Evolutionary conservation across 2,797 vertebrate genomes (phyloP).

Genomic region (Echeneis naucrates): DNA sequence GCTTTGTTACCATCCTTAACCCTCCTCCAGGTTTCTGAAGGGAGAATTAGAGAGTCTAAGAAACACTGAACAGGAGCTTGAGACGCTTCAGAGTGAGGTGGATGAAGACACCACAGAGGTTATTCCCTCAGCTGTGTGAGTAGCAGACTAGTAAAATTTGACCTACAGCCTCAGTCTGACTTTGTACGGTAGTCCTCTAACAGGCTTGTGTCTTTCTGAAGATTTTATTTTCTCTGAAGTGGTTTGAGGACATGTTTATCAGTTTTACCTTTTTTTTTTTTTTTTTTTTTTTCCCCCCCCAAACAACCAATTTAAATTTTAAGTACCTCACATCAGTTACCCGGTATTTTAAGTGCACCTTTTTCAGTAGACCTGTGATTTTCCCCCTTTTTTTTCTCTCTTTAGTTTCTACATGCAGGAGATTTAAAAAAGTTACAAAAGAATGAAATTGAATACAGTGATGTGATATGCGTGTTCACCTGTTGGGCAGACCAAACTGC

Average conservation of each 20-base stretch:
- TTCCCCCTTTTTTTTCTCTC: not conserved
- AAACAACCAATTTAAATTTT: not conserved
- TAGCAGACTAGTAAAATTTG: not conserved
- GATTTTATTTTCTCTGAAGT: not conserved
- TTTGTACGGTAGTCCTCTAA: not conserved
- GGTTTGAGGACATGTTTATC: not conserved
- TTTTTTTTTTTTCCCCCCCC: no score
- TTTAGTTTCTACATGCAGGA: not conserved
- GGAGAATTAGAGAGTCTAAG: constrained; percentile 81
- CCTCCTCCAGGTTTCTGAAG: constrained; percentile 79
- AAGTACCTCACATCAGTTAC: not conserved
- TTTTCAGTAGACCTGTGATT: not conserved
- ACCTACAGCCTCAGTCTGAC: not conserved
- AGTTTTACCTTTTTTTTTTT: not conserved
- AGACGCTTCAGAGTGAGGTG: constrained; percentile 81
- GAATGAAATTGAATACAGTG: no score
- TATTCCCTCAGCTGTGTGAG: constrained; percentile 89
- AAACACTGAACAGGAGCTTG: constrained; percentile 77
- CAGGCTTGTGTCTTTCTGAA: not conserved
- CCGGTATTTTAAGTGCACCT: not conserved
- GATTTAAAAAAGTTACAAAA: no score
- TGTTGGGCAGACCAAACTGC: not conserved
- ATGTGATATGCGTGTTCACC: not conserved
- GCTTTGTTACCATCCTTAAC: constrained; percentile 60
- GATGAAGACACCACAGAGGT: constrained; percentile 88